Base-by-base conservation (phyloP, 2,113 vertebrate species). In the Hippoglossus stenolepis region DNA sequence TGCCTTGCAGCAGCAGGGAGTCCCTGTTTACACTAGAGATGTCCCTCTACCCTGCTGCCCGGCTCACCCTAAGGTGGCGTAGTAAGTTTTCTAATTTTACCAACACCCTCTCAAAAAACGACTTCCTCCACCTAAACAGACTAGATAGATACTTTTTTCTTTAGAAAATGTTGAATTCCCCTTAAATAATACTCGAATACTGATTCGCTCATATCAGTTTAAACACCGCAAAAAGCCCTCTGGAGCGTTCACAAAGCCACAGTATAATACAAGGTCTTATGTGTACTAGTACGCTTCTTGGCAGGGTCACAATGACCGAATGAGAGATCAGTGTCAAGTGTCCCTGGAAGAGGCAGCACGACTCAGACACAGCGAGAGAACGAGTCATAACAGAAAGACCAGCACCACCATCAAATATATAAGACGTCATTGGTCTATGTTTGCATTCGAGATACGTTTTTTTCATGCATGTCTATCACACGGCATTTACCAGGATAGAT, bases 281-380 rank as follows among this genome's bases (percentile, higher is more conserved):
- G 51, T 23, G 40, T 26, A 65, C 67, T 18, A 45, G 24, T 18
- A 40, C 38, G 40, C 62, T 51, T 58, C 31, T 74, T n/a, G 21
- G 53, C 10, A 5, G 17, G 59, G 65, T 77, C 84, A 77, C 47
- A 20, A 3, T 57, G 58, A 83, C 75, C 69, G 72, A 71, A 38
- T 75, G 31, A 70, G 49, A 61, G 61, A 70, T 80, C 61, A 45
- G 23, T 80, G 65, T 82, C 70, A 67, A 73, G 57, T 82, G 74
- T 82, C 65, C 62, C 68, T 71, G 45, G 72, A 21, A 72, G 66
- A 43, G 64, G 38, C n/a, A 56, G 20, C 49, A 59, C 49, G 58
- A 70, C 43, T 56, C 20, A 38, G 59, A 8, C 59, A 51, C 49
- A 53, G 56, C 57, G 6, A 69, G 14, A 2, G 9, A 67, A 20